Evolutionary conservation across 2,113 vertebrate species (phyloP), one percentile per base, ranked within the genome.

Genomic region (Aphyosemion australe): DNA sequence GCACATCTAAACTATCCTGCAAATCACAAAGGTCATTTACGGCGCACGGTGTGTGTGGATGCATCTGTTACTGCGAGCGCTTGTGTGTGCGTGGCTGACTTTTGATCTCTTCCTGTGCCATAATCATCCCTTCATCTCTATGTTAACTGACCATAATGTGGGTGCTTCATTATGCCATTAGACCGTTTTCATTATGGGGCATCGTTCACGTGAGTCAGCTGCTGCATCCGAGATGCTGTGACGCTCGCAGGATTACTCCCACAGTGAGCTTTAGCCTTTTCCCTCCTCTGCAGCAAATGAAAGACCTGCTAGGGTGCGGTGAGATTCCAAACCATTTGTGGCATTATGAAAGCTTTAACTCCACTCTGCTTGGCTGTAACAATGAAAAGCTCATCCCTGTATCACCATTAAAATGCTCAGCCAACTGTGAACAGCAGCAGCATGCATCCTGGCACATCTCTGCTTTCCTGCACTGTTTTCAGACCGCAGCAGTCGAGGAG

Each of bases 1-100:
- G 84, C 77, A 72, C 74, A 85, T 87, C 85, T 82, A 81, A 73
- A 86, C 70, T 60, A 67, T 63, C 46, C 82, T 69, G 64, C 67
- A 77, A 81, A 80, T 79, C 66, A 74, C 67, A 82, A 70, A 83
- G 86, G 79, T 87, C 86, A 62, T 56, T 69, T 62, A 64, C 61
- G 41, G 59, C 51, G 47, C 53, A 53, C 41, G 50, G 26, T 61
- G 26, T 10, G 34, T 37, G 54, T 32, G 63, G 70, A 57, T 69
- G 70, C 18, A 8, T 41, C 21, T 75, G 76, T 67, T 69, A 19
- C 52, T 26, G 57, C 46, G 49, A 53, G 45, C 0, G 21, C 12
- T 18, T 53, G 48, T 26, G 68, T 65, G 65, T 62, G 60, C 11
- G 42, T 0, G 41, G 15, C 48, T 74, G 77, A 85, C 72, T 84